These are phyloP conservation scores for Papilio machaon DNA, from an alignment of 1,140 invertebrate species.

Conservation along the genomic window DNA sequence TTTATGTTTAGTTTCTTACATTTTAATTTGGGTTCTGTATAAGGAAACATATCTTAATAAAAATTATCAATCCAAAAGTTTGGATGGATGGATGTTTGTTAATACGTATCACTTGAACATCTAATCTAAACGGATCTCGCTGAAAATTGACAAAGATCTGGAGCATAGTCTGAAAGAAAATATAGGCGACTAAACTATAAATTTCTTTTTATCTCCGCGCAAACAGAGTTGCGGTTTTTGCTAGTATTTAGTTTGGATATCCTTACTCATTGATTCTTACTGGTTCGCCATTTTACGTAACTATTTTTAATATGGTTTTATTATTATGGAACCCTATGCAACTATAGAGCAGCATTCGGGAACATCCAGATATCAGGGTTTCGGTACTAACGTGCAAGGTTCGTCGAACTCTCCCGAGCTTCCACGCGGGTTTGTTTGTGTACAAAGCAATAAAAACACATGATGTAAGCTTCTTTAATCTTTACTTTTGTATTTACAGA, in stretches of 20 bases:
- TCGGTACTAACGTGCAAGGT: slow-evolving; percentile 53
- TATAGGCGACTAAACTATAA: too few species aligned
- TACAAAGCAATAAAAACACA: slow-evolving; percentile 43
- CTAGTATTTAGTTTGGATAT: too few species aligned
- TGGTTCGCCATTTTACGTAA: too few species aligned
- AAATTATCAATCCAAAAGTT: too few species aligned
- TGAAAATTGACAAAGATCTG: too few species aligned
- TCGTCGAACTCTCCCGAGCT: slow-evolving; percentile 53
- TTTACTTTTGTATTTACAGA: not conserved
- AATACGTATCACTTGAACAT: too few species aligned
- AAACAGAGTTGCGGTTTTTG: too few species aligned
- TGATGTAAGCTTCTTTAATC: slow-evolving; percentile 23
- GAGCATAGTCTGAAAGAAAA: too few species aligned
- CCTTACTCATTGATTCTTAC: too few species aligned
- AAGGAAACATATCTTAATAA: not conserved
- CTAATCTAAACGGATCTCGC: too few species aligned
- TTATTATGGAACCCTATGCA: slow-evolving; percentile 38
- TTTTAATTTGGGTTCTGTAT: slow-evolving; percentile 13
- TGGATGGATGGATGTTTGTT: too few species aligned
- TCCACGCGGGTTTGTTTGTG: slow-evolving; percentile 49
- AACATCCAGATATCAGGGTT: slow-evolving; percentile 46
- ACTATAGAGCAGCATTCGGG: slow-evolving; percentile 41
- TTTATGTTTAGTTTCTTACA: not conserved
- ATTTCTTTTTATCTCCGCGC: too few species aligned
- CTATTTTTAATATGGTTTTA: not conserved